These are phyloP conservation scores for Hemaris fuciformis DNA, from an alignment of 2,888 invertebrate genomes.

Conservation along the genomic window DNA sequence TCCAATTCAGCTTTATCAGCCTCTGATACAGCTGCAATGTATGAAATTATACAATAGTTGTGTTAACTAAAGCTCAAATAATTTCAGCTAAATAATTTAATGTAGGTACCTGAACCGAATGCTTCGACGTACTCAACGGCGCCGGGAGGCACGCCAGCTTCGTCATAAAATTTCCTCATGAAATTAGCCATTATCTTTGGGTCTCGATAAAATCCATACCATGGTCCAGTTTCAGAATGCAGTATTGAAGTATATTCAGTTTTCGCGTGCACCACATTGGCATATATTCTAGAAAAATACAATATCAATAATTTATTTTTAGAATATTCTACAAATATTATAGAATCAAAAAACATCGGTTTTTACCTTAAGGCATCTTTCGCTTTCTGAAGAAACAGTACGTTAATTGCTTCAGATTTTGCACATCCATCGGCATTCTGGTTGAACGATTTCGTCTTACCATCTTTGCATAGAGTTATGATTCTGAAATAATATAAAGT, in stretches of 20 bases:
- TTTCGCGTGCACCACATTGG: conserved; percentile 40
- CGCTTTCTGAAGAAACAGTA: conserved; percentile 84
- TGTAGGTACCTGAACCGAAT: conserved; percentile 85
- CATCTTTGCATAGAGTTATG: conserved; percentile 84
- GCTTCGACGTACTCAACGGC: conserved; percentile 84
- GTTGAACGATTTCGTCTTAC: conserved; percentile 92
- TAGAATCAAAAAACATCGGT: background rate
- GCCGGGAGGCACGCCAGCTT: conserved; percentile 80
- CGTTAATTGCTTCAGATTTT: conserved; percentile 85
- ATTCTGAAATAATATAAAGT: conserved; percentile 35
- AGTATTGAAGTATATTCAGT: conserved; percentile 29
- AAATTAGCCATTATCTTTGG: conserved; percentile 33
- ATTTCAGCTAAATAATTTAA: conserved; percentile 13
- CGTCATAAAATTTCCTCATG: conserved; percentile 68
- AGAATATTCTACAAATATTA: background rate
- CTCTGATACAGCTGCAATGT: conserved; percentile 57
- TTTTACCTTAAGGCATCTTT: conserved; percentile 46
- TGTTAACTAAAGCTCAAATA: background rate
- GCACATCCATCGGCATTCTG: conserved; percentile 85
- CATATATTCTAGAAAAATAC: conserved; percentile 39
- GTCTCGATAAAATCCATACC: conserved; percentile 37
- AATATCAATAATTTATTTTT: background rate
- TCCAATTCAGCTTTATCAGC: conserved; percentile 84
- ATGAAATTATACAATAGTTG: background rate
- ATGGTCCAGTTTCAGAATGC: conserved; percentile 26